These are phyloP conservation scores for Scaptomyza polygonia DNA, from an alignment of 2,888 invertebrate species.

Conservation along the genomic window DNA sequence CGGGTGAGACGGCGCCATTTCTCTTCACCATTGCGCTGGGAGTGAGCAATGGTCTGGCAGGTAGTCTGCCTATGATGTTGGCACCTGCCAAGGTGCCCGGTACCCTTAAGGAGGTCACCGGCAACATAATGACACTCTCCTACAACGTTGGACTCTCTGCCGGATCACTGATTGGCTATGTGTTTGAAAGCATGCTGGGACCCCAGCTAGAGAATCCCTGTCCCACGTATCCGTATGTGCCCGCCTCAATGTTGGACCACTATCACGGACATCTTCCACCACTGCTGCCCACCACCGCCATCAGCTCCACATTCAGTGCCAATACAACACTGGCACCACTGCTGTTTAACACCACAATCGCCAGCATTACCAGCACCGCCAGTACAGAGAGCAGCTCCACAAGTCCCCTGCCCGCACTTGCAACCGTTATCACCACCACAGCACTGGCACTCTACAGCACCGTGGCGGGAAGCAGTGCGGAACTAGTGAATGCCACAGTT, in stretches of 20 bases:
- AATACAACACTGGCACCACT: conserved; percentile 54
- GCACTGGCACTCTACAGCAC: conserved; percentile 70
- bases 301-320: conserved; percentile 34
- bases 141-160: conserved; percentile 94
- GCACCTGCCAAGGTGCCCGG: conserved; percentile 94
- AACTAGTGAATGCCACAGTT: conserved; percentile 75
- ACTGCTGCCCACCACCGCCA: conserved; percentile 41
- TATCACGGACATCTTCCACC: conserved; percentile 61
- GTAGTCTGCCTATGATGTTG: conserved; percentile 96
- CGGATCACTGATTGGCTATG: conserved; percentile 93
- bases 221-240: conserved; percentile 81
- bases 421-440: conserved; percentile 74
- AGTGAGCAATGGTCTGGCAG: conserved; percentile 93
- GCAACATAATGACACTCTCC: conserved; percentile 97
- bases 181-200: conserved; percentile 88
- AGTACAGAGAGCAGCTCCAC: conserved; percentile 50
- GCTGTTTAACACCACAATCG: conserved; percentile 57
- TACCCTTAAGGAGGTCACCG: conserved; percentile 94
- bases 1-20: conserved; percentile 88
- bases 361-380: conserved; percentile 38
- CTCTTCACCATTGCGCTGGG: conserved; percentile 90
- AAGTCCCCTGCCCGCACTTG: conserved; percentile 53
- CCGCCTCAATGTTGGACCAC: conserved; percentile 72
- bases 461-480: conserved; percentile 69
- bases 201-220: conserved; percentile 85